These are phyloP conservation scores for Latrodectus hesperus DNA, from an alignment of 2,888 invertebrate species.

Conservation along the genomic window DNA sequence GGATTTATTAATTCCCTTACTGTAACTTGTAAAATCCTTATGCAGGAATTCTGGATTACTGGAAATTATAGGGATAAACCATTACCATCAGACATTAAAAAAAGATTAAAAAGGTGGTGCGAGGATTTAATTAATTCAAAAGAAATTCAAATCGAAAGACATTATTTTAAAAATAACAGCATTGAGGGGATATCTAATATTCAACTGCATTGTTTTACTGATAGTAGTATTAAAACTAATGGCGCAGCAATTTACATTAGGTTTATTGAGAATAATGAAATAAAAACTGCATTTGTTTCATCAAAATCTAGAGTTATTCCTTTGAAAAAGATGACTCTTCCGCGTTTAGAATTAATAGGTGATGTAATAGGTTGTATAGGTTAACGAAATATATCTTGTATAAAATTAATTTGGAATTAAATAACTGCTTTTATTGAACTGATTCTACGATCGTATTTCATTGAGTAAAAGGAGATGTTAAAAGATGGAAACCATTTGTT, in stretches of 20 bases:
- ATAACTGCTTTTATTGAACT: background rate
- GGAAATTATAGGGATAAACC: background rate
- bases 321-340: too few species aligned
- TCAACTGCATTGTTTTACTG: too few species aligned
- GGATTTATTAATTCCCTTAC: background rate
- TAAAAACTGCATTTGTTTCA: too few species aligned
- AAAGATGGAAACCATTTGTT: slow-evolving; percentile 12
- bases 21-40: background rate
- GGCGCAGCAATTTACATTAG: background rate
- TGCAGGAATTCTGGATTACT: background rate
- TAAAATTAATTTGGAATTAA: background rate
- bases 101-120: background rate
- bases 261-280: too few species aligned
- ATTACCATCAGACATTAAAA: background rate
- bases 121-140: background rate
- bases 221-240: background rate
- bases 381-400: too few species aligned
- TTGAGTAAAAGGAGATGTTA: background rate
- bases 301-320: too few species aligned
- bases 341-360: background rate
- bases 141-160: too few species aligned
- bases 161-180: background rate
- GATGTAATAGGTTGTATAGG: background rate
- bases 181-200: too few species aligned
- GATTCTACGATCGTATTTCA: background rate